Evolutionary conservation across 2,888 invertebrate genomes (phyloP).

Genomic region (Aethes cnicana): DNA sequence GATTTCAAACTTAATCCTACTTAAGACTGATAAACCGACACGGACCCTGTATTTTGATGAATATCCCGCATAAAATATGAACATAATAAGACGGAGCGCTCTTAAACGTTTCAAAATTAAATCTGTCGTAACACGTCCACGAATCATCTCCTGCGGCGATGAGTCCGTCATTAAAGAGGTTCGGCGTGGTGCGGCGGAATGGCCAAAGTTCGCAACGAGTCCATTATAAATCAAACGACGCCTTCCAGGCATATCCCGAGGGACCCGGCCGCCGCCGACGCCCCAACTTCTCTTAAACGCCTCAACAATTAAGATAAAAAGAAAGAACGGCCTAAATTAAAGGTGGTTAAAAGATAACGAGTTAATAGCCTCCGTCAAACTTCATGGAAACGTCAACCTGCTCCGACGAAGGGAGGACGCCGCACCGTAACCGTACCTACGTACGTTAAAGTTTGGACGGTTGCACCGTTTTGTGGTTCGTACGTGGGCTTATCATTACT

Average conservation of each 20-base stretch:
- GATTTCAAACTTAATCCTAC: too few species aligned
- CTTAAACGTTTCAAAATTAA: constrained; percentile 80
- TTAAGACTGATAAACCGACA: too few species aligned
- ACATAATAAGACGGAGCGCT: constrained; percentile 65
- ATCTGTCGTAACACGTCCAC: constrained; percentile 82
- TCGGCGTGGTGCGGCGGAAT: constrained; percentile 73
- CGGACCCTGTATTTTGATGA: constrained; percentile 31
- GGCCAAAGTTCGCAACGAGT: constrained; percentile 81
- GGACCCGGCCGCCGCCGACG: constrained; percentile 73
- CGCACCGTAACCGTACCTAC: background rate
- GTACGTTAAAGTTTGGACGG: constrained; percentile 3
- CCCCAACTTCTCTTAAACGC: constrained; percentile 77
- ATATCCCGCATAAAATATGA: constrained; percentile 61
- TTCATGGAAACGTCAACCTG: constrained; percentile 50
- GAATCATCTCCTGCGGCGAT: constrained; percentile 80
- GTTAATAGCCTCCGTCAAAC: constrained; percentile 69
- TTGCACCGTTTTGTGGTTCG: constrained; percentile 8
- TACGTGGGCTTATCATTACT: constrained; percentile 4
- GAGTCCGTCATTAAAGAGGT: constrained; percentile 80
- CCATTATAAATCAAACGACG: constrained; percentile 83
- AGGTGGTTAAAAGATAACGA: constrained; percentile 81
- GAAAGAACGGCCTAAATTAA: constrained; percentile 79
- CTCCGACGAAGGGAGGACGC: constrained; percentile 30
- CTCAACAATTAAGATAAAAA: constrained; percentile 83
- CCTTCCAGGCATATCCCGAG: constrained; percentile 80